phyloP scores from a whole-genome alignment of 2,888 invertebrate species.

The Aspidapion aeneum region DNA sequence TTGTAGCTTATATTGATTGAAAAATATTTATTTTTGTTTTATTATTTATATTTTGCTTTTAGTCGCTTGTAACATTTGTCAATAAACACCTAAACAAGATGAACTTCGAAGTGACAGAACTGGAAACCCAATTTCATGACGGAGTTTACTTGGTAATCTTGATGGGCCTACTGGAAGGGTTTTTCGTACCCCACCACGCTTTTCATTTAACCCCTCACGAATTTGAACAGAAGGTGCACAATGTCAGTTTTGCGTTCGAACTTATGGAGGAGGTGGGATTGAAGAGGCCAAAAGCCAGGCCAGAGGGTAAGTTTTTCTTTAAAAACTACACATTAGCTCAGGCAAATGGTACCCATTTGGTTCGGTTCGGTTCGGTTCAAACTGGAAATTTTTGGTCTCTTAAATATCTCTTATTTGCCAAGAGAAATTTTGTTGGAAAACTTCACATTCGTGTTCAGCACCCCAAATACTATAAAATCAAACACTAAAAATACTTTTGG shows the following conservation, averaged over 20 bases:
- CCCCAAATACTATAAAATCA: no score
- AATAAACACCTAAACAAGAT: constrained; percentile 97
- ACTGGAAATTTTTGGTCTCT: no score
- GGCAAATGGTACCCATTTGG: no score
- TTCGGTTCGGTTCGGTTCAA: no score
- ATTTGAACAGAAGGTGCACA: constrained; percentile 91
- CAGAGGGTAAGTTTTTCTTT: constrained; percentile 69
- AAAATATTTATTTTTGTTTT: no score
- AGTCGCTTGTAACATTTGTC: constrained; percentile 96
- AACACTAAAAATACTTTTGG: no score
- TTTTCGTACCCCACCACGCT: constrained; percentile 94
- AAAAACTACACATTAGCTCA: no score
- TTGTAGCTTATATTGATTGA: no score
- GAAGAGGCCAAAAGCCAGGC: constrained; percentile 89
- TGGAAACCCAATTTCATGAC: constrained; percentile 95
- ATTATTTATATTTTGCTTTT: constrained; percentile 19
- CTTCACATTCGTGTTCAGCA: no score
- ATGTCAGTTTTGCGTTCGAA: constrained; percentile 95
- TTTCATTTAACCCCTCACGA: constrained; percentile 92
- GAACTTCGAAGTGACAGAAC: constrained; percentile 90
- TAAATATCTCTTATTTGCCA: no score
- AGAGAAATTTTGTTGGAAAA: no score
- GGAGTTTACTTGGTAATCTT: constrained; percentile 93
- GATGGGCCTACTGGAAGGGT: constrained; percentile 95
- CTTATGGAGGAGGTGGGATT: constrained; percentile 96